A percentile compares a stretch with the other conserved stretches of the same genome.
phyloP scores from a whole-genome alignment of 1,140 invertebrate species.

The Sipha flava region DNA sequence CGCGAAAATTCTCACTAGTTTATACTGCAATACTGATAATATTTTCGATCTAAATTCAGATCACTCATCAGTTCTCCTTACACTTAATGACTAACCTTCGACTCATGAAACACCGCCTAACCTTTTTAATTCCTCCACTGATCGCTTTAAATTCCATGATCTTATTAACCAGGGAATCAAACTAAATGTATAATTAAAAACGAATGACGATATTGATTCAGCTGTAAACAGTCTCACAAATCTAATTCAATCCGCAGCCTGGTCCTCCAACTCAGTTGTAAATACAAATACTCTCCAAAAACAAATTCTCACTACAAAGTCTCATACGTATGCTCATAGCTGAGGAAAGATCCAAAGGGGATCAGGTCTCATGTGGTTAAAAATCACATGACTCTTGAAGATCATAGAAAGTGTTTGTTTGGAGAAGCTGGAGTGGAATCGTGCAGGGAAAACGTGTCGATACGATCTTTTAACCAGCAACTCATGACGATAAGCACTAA shows the following conservation, averaged over 20 bases:
- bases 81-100: not conserved
- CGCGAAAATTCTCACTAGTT: not conserved
- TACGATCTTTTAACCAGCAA: too few relatives aligned
- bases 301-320: not conserved
- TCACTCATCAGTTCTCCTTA: not conserved
- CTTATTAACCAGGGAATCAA: not conserved
- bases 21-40: not conserved
- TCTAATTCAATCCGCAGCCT: slow-evolving; percentile 1
- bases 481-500: too few relatives aligned
- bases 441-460: too few relatives aligned
- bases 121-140: not conserved
- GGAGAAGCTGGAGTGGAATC: too few relatives aligned
- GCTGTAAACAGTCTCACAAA: not conserved
- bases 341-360: too few relatives aligned
- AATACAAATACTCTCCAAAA: not conserved
- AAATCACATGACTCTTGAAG: too few relatives aligned
- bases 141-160: not conserved
- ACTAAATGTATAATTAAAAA: not conserved
- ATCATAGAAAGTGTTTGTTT: too few relatives aligned
- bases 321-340: not conserved
- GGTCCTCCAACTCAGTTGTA: not conserved
- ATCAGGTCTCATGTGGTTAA: too few relatives aligned
- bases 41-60: not conserved
- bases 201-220: not conserved
- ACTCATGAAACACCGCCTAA: not conserved